Percentiles rank a stretch among this genome's conserved stretches.
phyloP scores from a whole-genome alignment of 2,113 vertebrate genomes.

The Sprattus sprattus region DNA sequence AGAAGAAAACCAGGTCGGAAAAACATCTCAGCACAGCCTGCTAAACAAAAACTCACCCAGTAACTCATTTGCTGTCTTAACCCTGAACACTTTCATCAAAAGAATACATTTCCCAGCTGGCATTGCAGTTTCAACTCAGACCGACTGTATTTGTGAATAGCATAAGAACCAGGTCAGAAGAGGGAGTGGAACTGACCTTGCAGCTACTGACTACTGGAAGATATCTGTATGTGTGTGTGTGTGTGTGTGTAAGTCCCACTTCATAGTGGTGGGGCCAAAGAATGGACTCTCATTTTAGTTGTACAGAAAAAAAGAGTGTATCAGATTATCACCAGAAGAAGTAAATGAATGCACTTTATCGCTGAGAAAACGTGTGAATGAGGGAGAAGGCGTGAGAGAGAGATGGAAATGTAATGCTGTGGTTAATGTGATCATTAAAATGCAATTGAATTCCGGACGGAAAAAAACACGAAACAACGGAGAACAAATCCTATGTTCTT shows the following conservation, averaged over 20 bases:
- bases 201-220: background rate
- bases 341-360: slow-evolving; percentile 72
- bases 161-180: background rate
- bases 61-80: slow-evolving; percentile 15
- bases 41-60: background rate
- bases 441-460: slow-evolving; percentile 54
- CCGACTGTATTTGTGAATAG: background rate
- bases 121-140: slow-evolving; percentile 13
- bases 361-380: slow-evolving; percentile 58
- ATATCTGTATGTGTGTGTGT: background rate
- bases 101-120: slow-evolving; percentile 29
- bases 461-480: slow-evolving; percentile 52
- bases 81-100: background rate
- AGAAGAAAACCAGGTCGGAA: background rate
- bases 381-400: slow-evolving; percentile 31
- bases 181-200: background rate
- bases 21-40: background rate
- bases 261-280: background rate
- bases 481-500: slow-evolving; percentile 58
- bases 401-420: slow-evolving; percentile 48
- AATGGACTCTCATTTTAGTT: slow-evolving; percentile 38
- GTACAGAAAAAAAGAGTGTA: slow-evolving; percentile 21
- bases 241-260: background rate
- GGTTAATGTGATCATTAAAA: slow-evolving; percentile 55
- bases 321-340: slow-evolving; percentile 41